Evolutionary conservation across 2,888 invertebrate genomes (phyloP).

Genomic region (Coronaproctus castanopsis): DNA sequence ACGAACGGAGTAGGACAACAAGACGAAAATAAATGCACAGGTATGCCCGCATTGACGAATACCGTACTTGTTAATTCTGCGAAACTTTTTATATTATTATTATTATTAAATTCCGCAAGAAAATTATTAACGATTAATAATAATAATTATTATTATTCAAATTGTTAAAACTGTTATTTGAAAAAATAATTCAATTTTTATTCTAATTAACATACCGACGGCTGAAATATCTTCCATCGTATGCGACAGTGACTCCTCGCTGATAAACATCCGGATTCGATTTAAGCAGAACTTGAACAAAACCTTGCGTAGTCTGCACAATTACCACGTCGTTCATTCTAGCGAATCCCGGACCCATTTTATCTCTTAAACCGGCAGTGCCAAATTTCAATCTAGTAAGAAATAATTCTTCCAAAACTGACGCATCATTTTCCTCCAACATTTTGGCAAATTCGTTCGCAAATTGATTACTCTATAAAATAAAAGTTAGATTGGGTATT

Average conservation of each 20-base stretch:
- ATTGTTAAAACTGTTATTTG: no score
- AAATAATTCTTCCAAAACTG: constrained; percentile 41
- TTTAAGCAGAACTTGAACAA: constrained; percentile 46
- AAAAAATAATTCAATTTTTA: neutral
- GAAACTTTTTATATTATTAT: no score
- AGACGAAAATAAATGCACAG: constrained; percentile 58
- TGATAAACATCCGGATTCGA: constrained; percentile 33
- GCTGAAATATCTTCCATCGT: constrained; percentile 82
- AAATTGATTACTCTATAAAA: constrained; percentile 39
- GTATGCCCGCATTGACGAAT: constrained; percentile 50
- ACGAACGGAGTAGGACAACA: constrained; percentile 86
- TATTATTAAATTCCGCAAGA: no score
- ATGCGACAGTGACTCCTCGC: constrained; percentile 70
- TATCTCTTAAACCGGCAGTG: constrained; percentile 78
- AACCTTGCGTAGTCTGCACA: constrained; percentile 82
- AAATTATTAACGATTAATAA: no score
- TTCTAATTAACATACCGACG: constrained; percentile 37
- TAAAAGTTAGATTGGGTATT: no score
- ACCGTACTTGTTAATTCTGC: constrained; percentile 71
- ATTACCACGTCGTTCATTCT: constrained; percentile 87
- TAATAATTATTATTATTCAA: no score
- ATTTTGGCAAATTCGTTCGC: constrained; percentile 39
- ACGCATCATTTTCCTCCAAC: constrained; percentile 33
- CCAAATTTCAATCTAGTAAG: constrained; percentile 61
- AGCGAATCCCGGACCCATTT: constrained; percentile 81